Conservation (phyloP, 2,888 invertebrate species). For the Terebella lapidaria region DNA sequence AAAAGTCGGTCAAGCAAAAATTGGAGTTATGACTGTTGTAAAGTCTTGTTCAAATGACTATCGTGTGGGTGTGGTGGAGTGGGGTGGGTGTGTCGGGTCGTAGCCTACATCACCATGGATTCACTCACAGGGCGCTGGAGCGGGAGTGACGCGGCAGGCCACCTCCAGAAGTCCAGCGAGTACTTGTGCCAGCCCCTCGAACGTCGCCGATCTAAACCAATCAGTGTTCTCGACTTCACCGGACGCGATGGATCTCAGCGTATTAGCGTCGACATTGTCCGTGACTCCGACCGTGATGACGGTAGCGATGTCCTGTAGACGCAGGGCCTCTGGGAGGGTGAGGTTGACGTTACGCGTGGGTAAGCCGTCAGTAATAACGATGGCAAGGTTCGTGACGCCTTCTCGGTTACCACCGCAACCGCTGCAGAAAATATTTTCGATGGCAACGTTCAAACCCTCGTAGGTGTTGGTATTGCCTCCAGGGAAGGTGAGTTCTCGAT, state of each 20-base stretch:
- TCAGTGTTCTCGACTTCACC: not conserved
- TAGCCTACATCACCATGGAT: too few relatives aligned
- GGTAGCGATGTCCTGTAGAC: not conserved
- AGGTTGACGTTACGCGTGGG: not conserved
- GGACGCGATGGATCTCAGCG: not conserved
- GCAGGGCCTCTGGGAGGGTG: not conserved
- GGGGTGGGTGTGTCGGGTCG: not conserved
- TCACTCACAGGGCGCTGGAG: too few relatives aligned
- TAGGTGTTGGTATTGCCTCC: constrained; percentile 2
- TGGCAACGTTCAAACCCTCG: not conserved
- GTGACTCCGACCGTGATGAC: not conserved
- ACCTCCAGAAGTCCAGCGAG: not conserved
- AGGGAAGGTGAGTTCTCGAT: not conserved
- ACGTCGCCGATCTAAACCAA: not conserved
- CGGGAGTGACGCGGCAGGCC: not conserved
- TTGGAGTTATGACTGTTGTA: too few relatives aligned
- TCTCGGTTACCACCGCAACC: not conserved
- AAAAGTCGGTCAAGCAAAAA: too few relatives aligned
- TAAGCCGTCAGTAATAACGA: not conserved
- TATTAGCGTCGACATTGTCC: not conserved
- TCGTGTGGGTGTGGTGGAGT: too few relatives aligned
- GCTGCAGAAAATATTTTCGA: too few relatives aligned
- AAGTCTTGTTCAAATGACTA: too few relatives aligned
- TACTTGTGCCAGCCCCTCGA: not conserved
- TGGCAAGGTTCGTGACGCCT: not conserved